Base-by-base conservation (phyloP, 2,888 invertebrate genomes). In the Diploptera punctata region DNA sequence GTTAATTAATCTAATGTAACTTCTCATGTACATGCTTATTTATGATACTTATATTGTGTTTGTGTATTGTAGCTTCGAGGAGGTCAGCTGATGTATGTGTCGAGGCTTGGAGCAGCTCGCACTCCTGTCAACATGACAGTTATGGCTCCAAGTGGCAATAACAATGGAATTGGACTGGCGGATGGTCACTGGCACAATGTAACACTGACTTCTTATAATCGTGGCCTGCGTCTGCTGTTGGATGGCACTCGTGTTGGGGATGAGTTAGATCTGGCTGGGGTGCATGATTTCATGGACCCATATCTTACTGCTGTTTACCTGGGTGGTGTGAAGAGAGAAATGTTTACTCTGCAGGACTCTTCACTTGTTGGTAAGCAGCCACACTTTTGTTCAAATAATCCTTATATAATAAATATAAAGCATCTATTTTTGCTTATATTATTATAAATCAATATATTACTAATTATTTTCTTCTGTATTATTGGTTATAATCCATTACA, bases 131-230 rank as follows among this genome's bases (percentile, higher is more conserved):
- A 95, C 79, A 94, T 96, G 93, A 93, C 92, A 1, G 89, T 91
- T 74, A 81, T 86, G 1, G 77, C 78, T 19, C 84, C 85, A 61
- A 69, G 73, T 0, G 79, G 61, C 52, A 62, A 19, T 16, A 24
- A 3, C 29, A 19, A 29, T 16, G 7, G 44, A 10, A 49, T 29
- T 9, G 57, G 57, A 13, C 84, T 96, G 0, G 87, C 91, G 13
- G 95, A 97, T 84, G 96, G 97, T 3, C 86, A 86, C 68, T 97
- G 97, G 97, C 97, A 97, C 81, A 95, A 94, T 80, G 84, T 97
- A 3, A 94, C 93, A 0, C 82, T 98, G 54, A 86, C 88, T 72
- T 89, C 93, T 0, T 86, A 89, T 52, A 89, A 90, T 31, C 87
- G 93, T 74, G 91, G 90, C 7, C 85, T 96, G 43, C 87, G 90